Base-by-base conservation (phyloP, 2,797 vertebrate species). In the Lerista edwardsae region DNA sequence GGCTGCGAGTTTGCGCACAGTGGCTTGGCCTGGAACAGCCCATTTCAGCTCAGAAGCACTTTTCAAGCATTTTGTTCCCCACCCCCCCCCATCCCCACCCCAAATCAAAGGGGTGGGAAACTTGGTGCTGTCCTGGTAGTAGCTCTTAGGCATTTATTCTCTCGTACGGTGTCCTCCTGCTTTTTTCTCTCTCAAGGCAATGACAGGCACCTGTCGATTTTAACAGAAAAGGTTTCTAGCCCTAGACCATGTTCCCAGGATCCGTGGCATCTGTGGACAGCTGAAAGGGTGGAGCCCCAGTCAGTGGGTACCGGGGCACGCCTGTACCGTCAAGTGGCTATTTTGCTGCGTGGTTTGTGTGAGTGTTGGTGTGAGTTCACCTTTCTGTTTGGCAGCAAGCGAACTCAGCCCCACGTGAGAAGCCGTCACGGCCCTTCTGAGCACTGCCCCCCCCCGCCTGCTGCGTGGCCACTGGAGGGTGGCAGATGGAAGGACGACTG, bases 1-100 rank as follows among this genome's bases (percentile, higher is more conserved):
- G 83, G 65, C 86, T 44, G 71, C 91, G 78, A 79, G 89, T 93
- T 89, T 89, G 41, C 85, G 72, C 25, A 23, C 41, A 78, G 1
- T 21, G 41, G 2, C 64, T 82, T 57, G 31, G 59, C 69, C 51
- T 88, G 31, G 67, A 44, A 59, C 68, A 27, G 83, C 72, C 77
- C 17, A 89, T 86, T 69, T 83, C 6, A 34, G 84, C 78, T 89
- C 2, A 84, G 79, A 67, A 83, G 14, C 87, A 47, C 81, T 77
- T 29, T 44, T 64, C 71, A 80, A 85, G 80, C 65, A 41, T 73
- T 9, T 69, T 67, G n/a, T 57, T n/a, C n/a, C n/a, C n/a, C n/a
- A n/a, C n/a, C n/a, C n/a, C n/a, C n/a, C n/a, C n/a, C n/a, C n/a
- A n/a, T n/a, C n/a, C n/a, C n/a, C n/a, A n/a, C n/a, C n/a, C n/a